Conservation (phyloP, 2,797 vertebrate genomes). For the Heliangelus exortis region DNA sequence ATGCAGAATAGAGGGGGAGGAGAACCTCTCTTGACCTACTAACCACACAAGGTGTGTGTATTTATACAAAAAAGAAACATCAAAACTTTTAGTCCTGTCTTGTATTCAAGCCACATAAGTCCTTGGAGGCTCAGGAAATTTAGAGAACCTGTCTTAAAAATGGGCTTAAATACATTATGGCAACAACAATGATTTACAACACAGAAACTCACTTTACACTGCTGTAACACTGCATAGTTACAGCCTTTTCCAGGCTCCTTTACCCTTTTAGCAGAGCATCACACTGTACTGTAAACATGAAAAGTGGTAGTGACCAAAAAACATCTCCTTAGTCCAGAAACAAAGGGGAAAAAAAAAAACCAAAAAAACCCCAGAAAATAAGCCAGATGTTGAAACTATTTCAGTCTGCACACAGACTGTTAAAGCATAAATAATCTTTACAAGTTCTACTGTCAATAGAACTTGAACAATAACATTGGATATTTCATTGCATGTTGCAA, state of each 20-base stretch:
- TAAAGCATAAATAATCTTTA: not conserved
- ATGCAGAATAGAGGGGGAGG: no score
- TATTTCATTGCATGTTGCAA: not conserved
- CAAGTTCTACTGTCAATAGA: not conserved
- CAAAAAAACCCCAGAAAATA: not conserved
- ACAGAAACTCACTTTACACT: not conserved
- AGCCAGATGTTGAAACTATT: not conserved
- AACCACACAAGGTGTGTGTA: no score
- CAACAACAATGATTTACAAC: not conserved
- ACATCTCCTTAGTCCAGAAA: not conserved
- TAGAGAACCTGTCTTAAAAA: not conserved
- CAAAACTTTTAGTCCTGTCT: not conserved
- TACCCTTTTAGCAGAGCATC: not conserved
- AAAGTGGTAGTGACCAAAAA: not conserved
- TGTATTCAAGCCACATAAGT: not conserved
- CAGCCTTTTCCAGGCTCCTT: not conserved
- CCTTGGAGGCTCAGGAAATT: not conserved
- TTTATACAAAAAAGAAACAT: not conserved
- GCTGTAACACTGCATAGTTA: not conserved
- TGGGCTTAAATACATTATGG: not conserved
- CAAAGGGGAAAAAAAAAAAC: no score
- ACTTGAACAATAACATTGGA: not conserved
- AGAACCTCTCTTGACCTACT: no score
- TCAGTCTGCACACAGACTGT: not conserved
- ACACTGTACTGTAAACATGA: not conserved